These are phyloP conservation scores for Pluvianellus socialis DNA, from an alignment of 2,113 vertebrate species.

Conservation along the genomic window DNA sequence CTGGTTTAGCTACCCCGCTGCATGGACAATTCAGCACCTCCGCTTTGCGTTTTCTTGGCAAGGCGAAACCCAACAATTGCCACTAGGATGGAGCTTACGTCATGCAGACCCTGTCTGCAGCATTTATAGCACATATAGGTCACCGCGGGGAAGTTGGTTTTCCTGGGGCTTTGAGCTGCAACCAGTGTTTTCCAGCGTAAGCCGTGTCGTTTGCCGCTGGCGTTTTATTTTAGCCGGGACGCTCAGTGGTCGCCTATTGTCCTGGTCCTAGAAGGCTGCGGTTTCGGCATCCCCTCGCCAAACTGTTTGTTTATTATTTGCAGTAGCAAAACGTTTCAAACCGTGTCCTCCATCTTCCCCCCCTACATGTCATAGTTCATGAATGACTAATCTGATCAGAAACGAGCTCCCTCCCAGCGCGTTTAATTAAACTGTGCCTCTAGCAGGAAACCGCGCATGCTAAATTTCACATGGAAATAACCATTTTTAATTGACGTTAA, in stretches of 20 bases:
- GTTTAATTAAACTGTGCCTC: background rate
- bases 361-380: background rate
- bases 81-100: slow-evolving; percentile 44
- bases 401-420: background rate
- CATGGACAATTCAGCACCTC: slow-evolving; percentile 54
- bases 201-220: background rate
- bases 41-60: slow-evolving; percentile 49
- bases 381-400: background rate
- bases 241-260: background rate
- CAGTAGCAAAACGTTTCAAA: background rate
- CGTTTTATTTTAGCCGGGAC: background rate
- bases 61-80: slow-evolving; percentile 23
- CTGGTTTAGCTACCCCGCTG: slow-evolving; percentile 23
- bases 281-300: background rate
- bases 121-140: slow-evolving; percentile 60
- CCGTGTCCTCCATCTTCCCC: fast-evolving
- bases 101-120: slow-evolving; percentile 22
- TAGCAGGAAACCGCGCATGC: background rate
- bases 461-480: background rate
- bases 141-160: slow-evolving; percentile 21
- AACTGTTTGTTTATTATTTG: background rate
- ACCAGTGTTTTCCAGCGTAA: background rate
- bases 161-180: slow-evolving; percentile 38
- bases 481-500: background rate
- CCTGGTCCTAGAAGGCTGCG: background rate